Conservation (phyloP, 2,113 vertebrate species). For the Syngnathus floridae region DNA sequence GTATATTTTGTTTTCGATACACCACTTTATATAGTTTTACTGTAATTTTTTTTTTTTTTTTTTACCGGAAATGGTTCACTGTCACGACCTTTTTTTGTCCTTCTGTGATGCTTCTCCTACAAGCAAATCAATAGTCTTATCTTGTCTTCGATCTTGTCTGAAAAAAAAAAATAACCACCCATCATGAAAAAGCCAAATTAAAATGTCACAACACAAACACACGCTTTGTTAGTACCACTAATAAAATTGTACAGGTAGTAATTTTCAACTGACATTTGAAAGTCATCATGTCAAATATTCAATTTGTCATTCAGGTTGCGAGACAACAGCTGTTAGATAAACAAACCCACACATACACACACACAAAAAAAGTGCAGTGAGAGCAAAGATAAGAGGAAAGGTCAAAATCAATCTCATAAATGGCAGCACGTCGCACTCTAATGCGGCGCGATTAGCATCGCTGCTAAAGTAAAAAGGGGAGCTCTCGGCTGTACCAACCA, state of each 20-base stretch:
- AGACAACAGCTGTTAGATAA: background rate
- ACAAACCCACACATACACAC: background rate
- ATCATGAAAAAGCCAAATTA: background rate
- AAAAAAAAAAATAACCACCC: background rate
- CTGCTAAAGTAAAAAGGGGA: background rate
- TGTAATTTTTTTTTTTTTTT: background rate
- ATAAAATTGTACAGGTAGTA: background rate
- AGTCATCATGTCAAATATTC: background rate
- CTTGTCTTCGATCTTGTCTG: background rate
- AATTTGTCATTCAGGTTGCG: background rate
- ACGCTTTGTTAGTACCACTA: background rate
- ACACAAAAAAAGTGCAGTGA: background rate
- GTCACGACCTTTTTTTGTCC: conserved; percentile 1
- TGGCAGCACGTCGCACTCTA: background rate
- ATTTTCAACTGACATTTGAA: background rate
- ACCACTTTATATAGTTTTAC: background rate
- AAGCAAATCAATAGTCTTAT: conserved; percentile 1
- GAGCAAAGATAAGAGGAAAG: conserved; percentile 8
- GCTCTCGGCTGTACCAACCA: background rate
- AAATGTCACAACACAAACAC: background rate
- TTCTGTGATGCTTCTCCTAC: background rate
- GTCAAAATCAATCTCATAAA: conserved; percentile 11
- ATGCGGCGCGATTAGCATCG: conserved; percentile 4
- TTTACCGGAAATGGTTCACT: background rate
- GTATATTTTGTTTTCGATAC: background rate